Conservation (phyloP, 2,113 vertebrate species). For the Microcebus ravelobensis region DNA sequence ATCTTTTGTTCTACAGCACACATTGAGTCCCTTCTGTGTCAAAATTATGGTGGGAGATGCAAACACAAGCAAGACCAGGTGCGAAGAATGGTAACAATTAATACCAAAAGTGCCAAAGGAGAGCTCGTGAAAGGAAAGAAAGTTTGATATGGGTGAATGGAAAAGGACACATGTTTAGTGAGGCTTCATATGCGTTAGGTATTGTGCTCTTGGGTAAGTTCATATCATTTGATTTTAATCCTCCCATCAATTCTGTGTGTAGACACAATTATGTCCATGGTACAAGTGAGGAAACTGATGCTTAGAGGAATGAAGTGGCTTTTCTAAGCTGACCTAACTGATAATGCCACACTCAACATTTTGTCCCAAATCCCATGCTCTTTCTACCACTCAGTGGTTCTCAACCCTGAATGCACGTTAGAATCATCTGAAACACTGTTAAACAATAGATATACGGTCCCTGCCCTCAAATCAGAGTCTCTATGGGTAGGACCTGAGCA, state of each 20-base stretch:
- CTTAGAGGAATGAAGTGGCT: not conserved
- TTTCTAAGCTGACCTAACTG: not conserved
- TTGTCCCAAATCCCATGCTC: not conserved
- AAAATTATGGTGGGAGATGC: not conserved
- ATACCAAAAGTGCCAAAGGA: not conserved
- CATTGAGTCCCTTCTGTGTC: not conserved
- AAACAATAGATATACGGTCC: not conserved
- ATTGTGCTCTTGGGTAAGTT: not conserved
- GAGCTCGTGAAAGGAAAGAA: not conserved
- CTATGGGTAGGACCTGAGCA: not conserved
- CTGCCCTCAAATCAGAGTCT: not conserved
- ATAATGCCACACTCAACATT: not conserved
- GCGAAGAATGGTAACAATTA: not conserved
- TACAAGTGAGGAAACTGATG: not conserved
- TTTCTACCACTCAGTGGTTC: not conserved
- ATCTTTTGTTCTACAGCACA: not conserved
- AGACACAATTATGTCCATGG: not conserved
- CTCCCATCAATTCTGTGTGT: not conserved
- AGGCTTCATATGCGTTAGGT: not conserved
- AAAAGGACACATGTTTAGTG: not conserved
- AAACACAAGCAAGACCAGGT: not conserved
- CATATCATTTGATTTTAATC: not conserved
- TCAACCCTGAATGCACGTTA: not conserved
- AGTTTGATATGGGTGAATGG: not conserved
- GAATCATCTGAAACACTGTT: not conserved